These are phyloP conservation scores for Phrixothrix hirtus DNA, from an alignment of 2,888 invertebrate genomes.

Conservation along the genomic window DNA sequence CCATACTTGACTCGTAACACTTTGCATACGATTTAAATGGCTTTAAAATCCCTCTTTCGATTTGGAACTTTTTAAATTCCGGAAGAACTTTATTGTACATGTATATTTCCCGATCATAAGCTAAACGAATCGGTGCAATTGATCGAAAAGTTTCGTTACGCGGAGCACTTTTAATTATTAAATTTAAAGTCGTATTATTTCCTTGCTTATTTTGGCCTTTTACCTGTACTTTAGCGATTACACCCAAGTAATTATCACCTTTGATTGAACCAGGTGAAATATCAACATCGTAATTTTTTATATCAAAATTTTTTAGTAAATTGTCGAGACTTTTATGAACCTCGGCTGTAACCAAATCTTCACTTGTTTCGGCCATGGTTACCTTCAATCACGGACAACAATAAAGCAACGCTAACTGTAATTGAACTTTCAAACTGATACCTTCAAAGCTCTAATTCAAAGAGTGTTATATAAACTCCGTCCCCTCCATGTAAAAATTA, in stretches of 20 bases:
- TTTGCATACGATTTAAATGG: constrained; percentile 31
- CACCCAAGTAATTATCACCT: constrained; percentile 45
- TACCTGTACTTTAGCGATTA: constrained; percentile 33
- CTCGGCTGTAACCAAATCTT: neutral
- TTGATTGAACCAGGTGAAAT: constrained; percentile 32
- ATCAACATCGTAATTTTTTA: constrained; percentile 2
- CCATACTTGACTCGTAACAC: constrained; percentile 25
- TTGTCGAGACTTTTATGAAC: neutral
- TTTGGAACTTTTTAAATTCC: constrained; percentile 37
- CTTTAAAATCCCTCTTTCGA: constrained; percentile 27
- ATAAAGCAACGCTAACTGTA: no score
- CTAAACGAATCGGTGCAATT: constrained; percentile 32
- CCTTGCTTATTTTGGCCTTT: constrained; percentile 22
- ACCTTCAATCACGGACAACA: no score
- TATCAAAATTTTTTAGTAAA: neutral
- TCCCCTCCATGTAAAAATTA: no score
- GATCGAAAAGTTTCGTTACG: constrained; percentile 34
- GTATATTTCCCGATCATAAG: constrained; percentile 42
- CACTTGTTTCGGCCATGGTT: neutral
- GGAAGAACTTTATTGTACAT: constrained; percentile 42
- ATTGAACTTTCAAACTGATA: no score
- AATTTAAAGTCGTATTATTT: constrained; percentile 27
- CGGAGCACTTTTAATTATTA: constrained; percentile 43
- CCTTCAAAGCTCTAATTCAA: no score
- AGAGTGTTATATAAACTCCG: no score